phyloP scores from a whole-genome alignment of 92 coral and sea anemone genomes.

The Umimayanthus chanpuru region DNA sequence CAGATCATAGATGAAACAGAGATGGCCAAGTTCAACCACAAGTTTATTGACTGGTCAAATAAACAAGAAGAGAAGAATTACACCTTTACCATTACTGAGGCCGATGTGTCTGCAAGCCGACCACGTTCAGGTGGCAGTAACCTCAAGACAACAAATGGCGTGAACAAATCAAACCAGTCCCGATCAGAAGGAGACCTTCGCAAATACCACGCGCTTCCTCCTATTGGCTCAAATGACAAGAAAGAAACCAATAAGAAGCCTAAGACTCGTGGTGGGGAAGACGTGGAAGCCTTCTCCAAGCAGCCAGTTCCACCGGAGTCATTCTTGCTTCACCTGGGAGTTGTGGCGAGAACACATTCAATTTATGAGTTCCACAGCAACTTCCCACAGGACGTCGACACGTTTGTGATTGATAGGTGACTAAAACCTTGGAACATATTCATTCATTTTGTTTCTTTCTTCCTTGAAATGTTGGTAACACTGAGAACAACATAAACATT shows the following conservation, averaged over 20 bases:
- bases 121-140: conserved; percentile 77
- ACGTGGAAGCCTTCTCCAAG: conserved; percentile 40
- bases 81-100: conserved; percentile 92
- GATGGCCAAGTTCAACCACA: conserved; percentile 86
- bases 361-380: conserved; percentile 72
- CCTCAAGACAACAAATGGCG: conserved; percentile 55
- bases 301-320: conserved; percentile 89
- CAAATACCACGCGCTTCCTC: conserved; percentile 90
- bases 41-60: conserved; percentile 83
- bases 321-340: conserved; percentile 87
- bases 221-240: conserved; percentile 72
- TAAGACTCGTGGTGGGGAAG: conserved; percentile 41
- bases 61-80: conserved; percentile 87
- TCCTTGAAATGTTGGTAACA: not conserved
- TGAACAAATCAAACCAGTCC: conserved; percentile 51
- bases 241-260: conserved; percentile 47
- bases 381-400: conserved; percentile 63
- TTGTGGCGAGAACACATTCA: conserved; percentile 80
- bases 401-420: conserved; percentile 80
- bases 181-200: conserved; percentile 93
- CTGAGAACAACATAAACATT: too few relatives aligned
- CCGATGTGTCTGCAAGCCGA: conserved; percentile 43
- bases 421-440: conserved; percentile 12
- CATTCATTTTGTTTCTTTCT: too few relatives aligned
- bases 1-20: conserved; percentile 94